Percentiles rank a stretch among this genome's conserved stretches.
Evolutionary conservation across 2,797 vertebrate species (phyloP).

Genomic region (Periophthalmus magnuspinnatus): DNA sequence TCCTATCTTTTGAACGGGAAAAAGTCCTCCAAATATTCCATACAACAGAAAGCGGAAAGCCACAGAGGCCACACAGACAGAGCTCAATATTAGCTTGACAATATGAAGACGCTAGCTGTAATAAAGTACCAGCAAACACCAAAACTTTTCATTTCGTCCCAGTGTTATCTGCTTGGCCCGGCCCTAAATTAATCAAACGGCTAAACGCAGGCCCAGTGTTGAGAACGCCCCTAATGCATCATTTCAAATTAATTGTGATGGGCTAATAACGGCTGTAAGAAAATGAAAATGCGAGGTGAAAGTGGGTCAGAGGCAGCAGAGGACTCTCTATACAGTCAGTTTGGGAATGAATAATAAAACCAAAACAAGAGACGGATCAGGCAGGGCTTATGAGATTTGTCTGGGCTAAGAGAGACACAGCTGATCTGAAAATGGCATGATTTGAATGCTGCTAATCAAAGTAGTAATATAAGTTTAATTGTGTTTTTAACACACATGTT

Average conservation of each 20-base stretch:
- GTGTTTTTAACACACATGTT: no score
- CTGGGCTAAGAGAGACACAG: not conserved
- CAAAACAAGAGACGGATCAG: not conserved
- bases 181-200: constrained; percentile 4
- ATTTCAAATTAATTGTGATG: constrained; percentile 14
- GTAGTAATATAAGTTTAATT: not conserved
- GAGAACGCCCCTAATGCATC: constrained; percentile 7
- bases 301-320: not conserved
- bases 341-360: not conserved
- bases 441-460: constrained; percentile 4
- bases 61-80: not conserved
- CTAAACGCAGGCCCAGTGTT: not conserved
- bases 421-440: not conserved
- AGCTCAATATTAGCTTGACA: not conserved
- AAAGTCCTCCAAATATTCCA: no score
- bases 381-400: constrained; percentile 1
- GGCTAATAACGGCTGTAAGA: constrained; percentile 6
- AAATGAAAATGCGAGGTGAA: constrained; percentile 14
- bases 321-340: not conserved
- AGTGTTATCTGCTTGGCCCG: not conserved
- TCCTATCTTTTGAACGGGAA: no score
- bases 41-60: no score
- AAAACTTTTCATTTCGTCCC: constrained; percentile 10
- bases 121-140: constrained; percentile 4
- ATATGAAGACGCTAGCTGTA: not conserved